Base-by-base conservation (phyloP, 2,888 invertebrate genomes). In the Busseola fusca region DNA sequence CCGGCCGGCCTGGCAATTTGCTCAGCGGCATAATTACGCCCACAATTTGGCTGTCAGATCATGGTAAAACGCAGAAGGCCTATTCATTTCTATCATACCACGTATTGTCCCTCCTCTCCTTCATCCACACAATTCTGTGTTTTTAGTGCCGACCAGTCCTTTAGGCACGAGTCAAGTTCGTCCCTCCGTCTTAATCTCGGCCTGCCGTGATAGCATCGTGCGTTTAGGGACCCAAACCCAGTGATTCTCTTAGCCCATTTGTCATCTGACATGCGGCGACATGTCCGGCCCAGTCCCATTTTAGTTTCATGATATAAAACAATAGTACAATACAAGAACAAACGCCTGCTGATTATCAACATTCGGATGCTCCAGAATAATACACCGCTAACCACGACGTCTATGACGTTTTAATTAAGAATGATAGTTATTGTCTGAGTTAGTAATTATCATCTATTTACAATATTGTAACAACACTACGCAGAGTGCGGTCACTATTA, bases 11-110 rank as follows among this genome's bases (percentile, higher is more conserved):
- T 73, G 76, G 71, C 76, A 69, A 84, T 79, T 78, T 84, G 82
- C 74, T 69, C 69, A 45, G 71, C 68, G 60, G 69, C 73, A 70
- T 87, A 86, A 87, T 87, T 85, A 83, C 74, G 74, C 80, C 77
- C 70, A 77, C 81, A 78, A 76, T 80, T 79, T 79, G 79, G 71
- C 64, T 78, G 64, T 34, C 60, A 58, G 16, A 62, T 52, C 48
- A n/a, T 9, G 18, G 16, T 37, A 30, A 60, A 12, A 6, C 14
- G 16, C 67, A 80, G 64, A 76, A 76, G 72, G 50, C n/a, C 42
- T 21, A 34, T 30, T 16, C 16, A 42, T 30, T 21, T 16, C 16
- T n/a, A 1, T 9, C 9, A 10, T 5, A 9, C 21, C 21, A 21
- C 21, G 48, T 9, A 48, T 9, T 21, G 21, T 21, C 21, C 9